Evolutionary conservation across 1,140 invertebrate species (phyloP).

Genomic region (Eumaeus atala): DNA sequence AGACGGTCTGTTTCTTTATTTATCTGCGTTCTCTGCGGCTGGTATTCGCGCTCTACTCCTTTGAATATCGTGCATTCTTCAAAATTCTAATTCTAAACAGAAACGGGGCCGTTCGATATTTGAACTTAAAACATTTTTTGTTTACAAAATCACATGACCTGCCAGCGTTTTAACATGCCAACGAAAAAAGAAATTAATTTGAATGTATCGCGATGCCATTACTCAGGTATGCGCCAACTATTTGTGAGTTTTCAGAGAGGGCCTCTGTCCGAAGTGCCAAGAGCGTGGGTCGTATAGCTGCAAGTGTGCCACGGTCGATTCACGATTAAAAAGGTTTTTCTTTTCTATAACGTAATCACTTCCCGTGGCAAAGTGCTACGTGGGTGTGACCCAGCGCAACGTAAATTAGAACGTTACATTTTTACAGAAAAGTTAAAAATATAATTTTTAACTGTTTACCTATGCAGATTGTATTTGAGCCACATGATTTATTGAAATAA

Average conservation of each 20-base stretch:
- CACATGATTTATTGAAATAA: no score
- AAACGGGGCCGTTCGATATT: conserved; percentile 1
- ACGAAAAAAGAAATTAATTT: conserved; percentile 29
- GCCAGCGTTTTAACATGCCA: conserved; percentile 17
- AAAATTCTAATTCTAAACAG: conserved; percentile 16
- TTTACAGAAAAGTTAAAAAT: neutral
- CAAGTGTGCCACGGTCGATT: conserved; percentile 51
- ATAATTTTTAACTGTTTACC: no score
- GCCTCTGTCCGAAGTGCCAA: conserved; percentile 38
- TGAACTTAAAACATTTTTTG: conserved; percentile 10
- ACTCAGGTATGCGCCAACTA: conserved; percentile 36
- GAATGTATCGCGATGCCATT: conserved; percentile 29
- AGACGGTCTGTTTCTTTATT: neutral
- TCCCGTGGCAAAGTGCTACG: conserved; percentile 37
- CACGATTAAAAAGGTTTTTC: conserved; percentile 51
- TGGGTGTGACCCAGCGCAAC: conserved; percentile 27
- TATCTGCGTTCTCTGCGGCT: neutral
- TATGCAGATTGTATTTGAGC: no score
- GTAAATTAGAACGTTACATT: conserved; percentile 25
- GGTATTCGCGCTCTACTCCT: conserved; percentile 1
- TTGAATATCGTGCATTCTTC: conserved; percentile 18
- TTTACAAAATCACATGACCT: conserved; percentile 6
- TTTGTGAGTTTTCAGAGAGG: conserved; percentile 42
- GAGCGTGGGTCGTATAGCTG: conserved; percentile 45
- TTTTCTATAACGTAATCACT: conserved; percentile 33